phyloP scores from a whole-genome alignment of 2,113 vertebrate species.

The Lutjanus erythropterus region DNA sequence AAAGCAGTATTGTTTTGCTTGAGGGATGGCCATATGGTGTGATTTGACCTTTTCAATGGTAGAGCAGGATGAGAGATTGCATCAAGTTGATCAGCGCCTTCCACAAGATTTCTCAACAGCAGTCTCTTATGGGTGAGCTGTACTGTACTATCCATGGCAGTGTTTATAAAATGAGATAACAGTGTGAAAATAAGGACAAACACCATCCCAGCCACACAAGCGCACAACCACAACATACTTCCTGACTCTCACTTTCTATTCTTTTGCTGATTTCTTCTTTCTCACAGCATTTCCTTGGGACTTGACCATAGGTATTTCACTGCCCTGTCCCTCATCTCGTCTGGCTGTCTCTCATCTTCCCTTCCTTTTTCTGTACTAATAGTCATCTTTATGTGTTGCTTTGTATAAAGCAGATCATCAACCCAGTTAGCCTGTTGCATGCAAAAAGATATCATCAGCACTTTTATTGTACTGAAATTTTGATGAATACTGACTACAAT shows the following conservation, averaged over 20 bases:
- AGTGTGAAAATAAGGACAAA: constrained; percentile 55
- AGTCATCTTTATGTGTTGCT: constrained; percentile 66
- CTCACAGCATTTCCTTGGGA: constrained; percentile 91
- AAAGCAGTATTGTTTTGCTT: constrained; percentile 45
- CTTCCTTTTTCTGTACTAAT: constrained; percentile 42
- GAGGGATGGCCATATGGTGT: constrained; percentile 18
- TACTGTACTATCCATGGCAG: not conserved
- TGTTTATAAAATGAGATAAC: constrained; percentile 42
- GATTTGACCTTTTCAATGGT: constrained; percentile 33
- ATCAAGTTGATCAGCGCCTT: constrained; percentile 20
- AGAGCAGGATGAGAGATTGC: constrained; percentile 21
- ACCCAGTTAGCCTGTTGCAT: constrained; percentile 69
- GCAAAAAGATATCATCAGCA: constrained; percentile 23
- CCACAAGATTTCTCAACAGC: constrained; percentile 4
- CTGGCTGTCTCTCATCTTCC: constrained; percentile 51
- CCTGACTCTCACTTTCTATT: constrained; percentile 87
- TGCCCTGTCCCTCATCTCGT: constrained; percentile 71
- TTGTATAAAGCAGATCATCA: constrained; percentile 41
- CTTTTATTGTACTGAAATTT: constrained; percentile 17
- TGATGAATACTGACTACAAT: not conserved
- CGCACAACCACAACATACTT: constrained; percentile 62
- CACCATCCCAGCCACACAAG: constrained; percentile 54
- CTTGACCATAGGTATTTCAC: constrained; percentile 93
- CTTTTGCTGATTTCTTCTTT: constrained; percentile 75
- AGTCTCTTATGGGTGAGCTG: constrained; percentile 5